Evolutionary conservation across 2,113 vertebrate species (phyloP).

Genomic region (Tautogolabrus adspersus): DNA sequence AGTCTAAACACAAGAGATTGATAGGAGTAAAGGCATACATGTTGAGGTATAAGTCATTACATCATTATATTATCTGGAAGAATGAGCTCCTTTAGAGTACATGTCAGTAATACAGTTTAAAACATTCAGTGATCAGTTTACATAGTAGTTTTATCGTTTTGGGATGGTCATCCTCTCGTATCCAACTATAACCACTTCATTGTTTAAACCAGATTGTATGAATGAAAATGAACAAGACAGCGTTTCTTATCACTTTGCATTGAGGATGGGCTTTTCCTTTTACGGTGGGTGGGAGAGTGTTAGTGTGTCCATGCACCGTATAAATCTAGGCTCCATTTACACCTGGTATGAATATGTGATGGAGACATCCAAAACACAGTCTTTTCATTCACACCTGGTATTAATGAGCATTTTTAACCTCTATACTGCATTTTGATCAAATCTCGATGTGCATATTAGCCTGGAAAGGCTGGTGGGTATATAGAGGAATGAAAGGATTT

Average conservation of each 20-base stretch:
- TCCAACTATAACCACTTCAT: neutral
- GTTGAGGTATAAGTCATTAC: too few relatives aligned
- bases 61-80: too few relatives aligned
- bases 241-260: neutral
- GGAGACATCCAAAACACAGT: neutral
- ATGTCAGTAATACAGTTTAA: too few relatives aligned
- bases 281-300: neutral
- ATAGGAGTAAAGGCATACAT: too few relatives aligned
- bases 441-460: neutral
- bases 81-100: too few relatives aligned
- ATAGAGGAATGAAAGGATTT: neutral
- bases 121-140: too few relatives aligned
- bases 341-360: constrained; percentile 16
- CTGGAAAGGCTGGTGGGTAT: too few relatives aligned
- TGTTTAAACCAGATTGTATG: neutral
- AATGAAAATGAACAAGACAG: constrained; percentile 8
- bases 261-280: neutral
- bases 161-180: too few relatives aligned
- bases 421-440: neutral
- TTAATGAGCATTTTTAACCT: neutral
- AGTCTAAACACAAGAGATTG: too few relatives aligned
- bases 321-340: neutral
- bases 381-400: neutral
- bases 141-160: too few relatives aligned
- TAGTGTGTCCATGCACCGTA: constrained; percentile 8